These are phyloP conservation scores for Alcedo atthis DNA, from an alignment of 2,797 vertebrate genomes.

Conservation along the genomic window DNA sequence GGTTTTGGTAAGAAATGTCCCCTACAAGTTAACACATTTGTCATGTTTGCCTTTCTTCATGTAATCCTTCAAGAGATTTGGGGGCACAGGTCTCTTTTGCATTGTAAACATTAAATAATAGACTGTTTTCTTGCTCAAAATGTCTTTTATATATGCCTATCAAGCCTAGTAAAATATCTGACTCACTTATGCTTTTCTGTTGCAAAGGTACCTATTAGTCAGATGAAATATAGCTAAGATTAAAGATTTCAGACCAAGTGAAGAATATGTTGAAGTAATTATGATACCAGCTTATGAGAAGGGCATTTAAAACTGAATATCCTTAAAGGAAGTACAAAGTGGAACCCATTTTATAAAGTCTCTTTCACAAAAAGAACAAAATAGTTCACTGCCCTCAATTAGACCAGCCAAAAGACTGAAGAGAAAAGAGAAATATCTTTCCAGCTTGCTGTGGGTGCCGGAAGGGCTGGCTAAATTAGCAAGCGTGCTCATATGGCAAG, in stretches of 20 bases:
- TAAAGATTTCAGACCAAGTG: not conserved
- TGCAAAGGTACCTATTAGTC: not conserved
- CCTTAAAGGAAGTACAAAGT: conserved; percentile 5
- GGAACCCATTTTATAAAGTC: conserved; percentile 22
- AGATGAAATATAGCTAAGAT: not conserved
- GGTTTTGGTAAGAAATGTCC: not conserved
- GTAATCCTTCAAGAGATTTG: not conserved
- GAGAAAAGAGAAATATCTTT: conserved; percentile 23
- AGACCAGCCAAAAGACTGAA: conserved; percentile 17
- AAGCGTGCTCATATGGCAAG: not conserved
- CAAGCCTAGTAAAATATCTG: not conserved
- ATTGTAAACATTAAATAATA: not conserved
- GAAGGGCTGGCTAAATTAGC: conserved; percentile 34
- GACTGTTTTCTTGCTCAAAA: not conserved
- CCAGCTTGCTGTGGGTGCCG: not conserved
- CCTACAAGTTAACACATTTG: not conserved
- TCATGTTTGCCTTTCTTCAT: not conserved
- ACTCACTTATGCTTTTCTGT: not conserved
- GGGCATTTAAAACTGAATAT: not conserved
- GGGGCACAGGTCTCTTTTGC: not conserved
- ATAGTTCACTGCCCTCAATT: conserved; percentile 44
- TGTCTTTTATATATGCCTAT: not conserved
- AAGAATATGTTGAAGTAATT: conserved; percentile 6
- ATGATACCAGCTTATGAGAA: not conserved
- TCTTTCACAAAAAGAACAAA: conserved; percentile 33